These are phyloP conservation scores for Phenganax stokvisi DNA, from an alignment of 92 coral and sea anemone genomes.

Conservation along the genomic window DNA sequence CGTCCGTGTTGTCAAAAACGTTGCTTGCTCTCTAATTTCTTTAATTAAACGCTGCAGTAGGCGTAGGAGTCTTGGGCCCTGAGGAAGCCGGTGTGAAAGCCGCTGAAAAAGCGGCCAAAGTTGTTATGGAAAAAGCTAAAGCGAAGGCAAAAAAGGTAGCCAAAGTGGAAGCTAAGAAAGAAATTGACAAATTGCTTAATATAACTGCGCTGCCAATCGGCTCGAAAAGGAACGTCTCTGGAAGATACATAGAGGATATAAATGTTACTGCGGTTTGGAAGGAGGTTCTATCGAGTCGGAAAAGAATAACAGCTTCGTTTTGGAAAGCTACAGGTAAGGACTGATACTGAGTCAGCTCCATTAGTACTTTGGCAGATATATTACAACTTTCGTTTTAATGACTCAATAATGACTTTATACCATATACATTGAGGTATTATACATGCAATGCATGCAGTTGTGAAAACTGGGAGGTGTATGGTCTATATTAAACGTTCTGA, in stretches of 20 bases:
- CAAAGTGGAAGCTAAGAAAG: constrained; percentile 6
- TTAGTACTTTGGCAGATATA: no score
- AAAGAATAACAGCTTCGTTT: not conserved
- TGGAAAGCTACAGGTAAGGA: constrained; percentile 23
- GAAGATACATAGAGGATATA: constrained; percentile 12
- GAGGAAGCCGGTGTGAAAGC: constrained; percentile 43
- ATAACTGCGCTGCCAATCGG: constrained; percentile 1
- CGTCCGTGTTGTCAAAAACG: no score
- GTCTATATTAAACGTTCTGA: no score
- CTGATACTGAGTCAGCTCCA: no score
- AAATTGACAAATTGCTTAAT: constrained; percentile 10
- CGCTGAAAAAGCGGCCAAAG: constrained; percentile 36
- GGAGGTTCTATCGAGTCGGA: not conserved
- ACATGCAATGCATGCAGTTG: not conserved
- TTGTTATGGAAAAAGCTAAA: constrained; percentile 42
- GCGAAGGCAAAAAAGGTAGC: not conserved
- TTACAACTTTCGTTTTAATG: no score
- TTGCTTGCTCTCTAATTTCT: no score
- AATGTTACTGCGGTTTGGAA: not conserved
- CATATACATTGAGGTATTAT: no score
- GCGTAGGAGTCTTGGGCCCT: not conserved
- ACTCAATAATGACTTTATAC: no score
- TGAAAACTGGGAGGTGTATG: not conserved
- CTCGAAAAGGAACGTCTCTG: not conserved
- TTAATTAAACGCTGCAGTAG: not conserved